A percentile compares a stretch with the other conserved stretches of the same genome.
Evolutionary conservation across 2,888 invertebrate genomes (phyloP).

Genomic region (Pegoplata infirma): DNA sequence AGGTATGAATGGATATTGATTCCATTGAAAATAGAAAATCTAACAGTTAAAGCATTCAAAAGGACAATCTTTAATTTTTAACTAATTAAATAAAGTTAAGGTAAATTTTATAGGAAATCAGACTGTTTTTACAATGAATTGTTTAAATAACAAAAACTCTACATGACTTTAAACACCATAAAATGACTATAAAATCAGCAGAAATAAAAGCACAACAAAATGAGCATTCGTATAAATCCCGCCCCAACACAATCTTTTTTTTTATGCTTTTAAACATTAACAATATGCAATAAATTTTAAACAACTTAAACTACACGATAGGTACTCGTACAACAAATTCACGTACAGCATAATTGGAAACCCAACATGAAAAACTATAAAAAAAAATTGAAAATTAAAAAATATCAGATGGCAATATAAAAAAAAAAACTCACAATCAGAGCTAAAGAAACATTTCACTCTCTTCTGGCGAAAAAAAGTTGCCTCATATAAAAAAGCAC

Average conservation of each 20-base stretch:
- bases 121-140: not conserved
- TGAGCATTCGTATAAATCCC: constrained; percentile 60
- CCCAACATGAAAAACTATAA: not conserved
- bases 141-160: not conserved
- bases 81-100: not conserved
- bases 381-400: not conserved
- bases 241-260: constrained; percentile 51
- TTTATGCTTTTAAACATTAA: constrained; percentile 13
- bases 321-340: not conserved
- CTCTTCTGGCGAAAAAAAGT: not conserved
- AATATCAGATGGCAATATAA: not conserved
- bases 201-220: constrained; percentile 34
- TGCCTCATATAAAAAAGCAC: constrained; percentile 38
- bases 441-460: not conserved
- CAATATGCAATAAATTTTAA: constrained; percentile 2
- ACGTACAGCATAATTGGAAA: not conserved
- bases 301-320: not conserved
- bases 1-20: not conserved
- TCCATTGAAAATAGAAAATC: not conserved
- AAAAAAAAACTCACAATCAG: not conserved
- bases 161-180: constrained; percentile 16
- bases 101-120: not conserved
- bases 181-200: not conserved
- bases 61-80: not conserved
- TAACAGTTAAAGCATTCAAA: too few species aligned